Percentiles rank a stretch among this genome's conserved stretches.
Conservation (phyloP, 1,140 invertebrate species). For the Listronotus oregonensis region DNA sequence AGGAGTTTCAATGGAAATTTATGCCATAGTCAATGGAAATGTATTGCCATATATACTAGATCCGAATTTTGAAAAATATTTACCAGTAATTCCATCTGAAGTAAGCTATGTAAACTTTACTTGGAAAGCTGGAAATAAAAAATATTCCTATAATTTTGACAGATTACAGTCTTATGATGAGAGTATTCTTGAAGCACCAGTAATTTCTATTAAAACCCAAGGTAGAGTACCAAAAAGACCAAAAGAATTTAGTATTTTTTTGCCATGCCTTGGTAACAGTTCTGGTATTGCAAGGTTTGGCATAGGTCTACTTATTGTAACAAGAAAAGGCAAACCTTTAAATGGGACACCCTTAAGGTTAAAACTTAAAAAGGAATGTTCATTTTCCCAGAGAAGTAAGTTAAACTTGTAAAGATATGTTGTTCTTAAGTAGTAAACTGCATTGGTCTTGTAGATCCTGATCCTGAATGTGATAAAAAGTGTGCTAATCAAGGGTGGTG, state of each 20-base stretch:
- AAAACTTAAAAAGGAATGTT: slow-evolving; percentile 90
- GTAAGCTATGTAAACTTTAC: slow-evolving; percentile 90
- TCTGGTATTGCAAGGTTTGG: slow-evolving; percentile 88
- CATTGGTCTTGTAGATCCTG: slow-evolving; percentile 67
- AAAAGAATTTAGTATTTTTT: slow-evolving; percentile 89
- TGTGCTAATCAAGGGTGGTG: slow-evolving; percentile 83
- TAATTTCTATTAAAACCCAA: slow-evolving; percentile 83
- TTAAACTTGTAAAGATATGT: slow-evolving; percentile 35
- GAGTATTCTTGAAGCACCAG: slow-evolving; percentile 79
- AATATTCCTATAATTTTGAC: slow-evolving; percentile 88
- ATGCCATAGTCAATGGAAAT: slow-evolving; percentile 82
- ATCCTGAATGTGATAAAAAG: slow-evolving; percentile 85
- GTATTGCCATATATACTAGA: slow-evolving; percentile 85
- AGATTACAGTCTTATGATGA: slow-evolving; percentile 81
- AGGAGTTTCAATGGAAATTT: slow-evolving; percentile 87
- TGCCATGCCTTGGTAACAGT: slow-evolving; percentile 87
- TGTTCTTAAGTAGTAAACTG: not conserved
- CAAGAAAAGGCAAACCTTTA: slow-evolving; percentile 73
- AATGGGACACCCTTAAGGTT: slow-evolving; percentile 89
- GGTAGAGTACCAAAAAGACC: slow-evolving; percentile 82
- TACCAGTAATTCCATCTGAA: slow-evolving; percentile 89
- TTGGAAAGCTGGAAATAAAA: slow-evolving; percentile 84
- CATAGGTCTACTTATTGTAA: slow-evolving; percentile 86
- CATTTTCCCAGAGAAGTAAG: slow-evolving; percentile 78
- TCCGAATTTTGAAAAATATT: slow-evolving; percentile 85